Evolutionary conservation across 1,140 invertebrate genomes (phyloP).

Genomic region (Streblospio benedicti): DNA sequence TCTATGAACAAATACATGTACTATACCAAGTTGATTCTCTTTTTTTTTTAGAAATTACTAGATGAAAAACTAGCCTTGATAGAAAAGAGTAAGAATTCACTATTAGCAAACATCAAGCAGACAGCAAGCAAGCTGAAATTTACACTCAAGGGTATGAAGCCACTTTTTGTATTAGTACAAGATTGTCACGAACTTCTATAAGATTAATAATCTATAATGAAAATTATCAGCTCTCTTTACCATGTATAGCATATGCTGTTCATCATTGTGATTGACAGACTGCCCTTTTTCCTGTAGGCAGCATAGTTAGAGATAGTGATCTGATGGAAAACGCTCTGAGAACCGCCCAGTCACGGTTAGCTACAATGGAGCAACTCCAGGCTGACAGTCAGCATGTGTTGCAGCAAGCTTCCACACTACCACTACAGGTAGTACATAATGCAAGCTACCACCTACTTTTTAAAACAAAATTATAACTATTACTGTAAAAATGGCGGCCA

Average conservation of each 20-base stretch:
- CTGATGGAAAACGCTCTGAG: conserved; percentile 3
- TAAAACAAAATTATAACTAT: neutral
- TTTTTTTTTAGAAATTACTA: conserved; percentile 1
- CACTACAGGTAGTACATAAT: conserved; percentile 1
- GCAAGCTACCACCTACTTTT: neutral
- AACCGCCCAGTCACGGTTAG: conserved; percentile 1
- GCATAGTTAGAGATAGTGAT: conserved; percentile 6
- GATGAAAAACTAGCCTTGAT: conserved; percentile 10
- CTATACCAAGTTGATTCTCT: too few relatives aligned
- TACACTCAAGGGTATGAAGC: too few relatives aligned
- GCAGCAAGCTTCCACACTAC: neutral
- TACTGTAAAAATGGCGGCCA: neutral
- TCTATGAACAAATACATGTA: too few relatives aligned
- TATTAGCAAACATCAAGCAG: conserved; percentile 5
- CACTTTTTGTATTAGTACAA: too few relatives aligned
- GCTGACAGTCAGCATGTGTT: neutral
- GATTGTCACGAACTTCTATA: too few relatives aligned
- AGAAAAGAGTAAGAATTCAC: conserved; percentile 6
- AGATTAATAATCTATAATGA: too few relatives aligned
- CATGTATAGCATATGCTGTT: too few relatives aligned
- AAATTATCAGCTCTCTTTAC: too few relatives aligned
- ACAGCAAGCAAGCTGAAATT: conserved; percentile 12
- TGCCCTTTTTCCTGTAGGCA: too few relatives aligned
- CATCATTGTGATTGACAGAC: too few relatives aligned
- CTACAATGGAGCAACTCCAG: neutral